A percentile compares a stretch with the other conserved stretches of the same genome.
Evolutionary conservation across 1,140 invertebrate species (phyloP).

Genomic region (Lucilia sericata): DNA sequence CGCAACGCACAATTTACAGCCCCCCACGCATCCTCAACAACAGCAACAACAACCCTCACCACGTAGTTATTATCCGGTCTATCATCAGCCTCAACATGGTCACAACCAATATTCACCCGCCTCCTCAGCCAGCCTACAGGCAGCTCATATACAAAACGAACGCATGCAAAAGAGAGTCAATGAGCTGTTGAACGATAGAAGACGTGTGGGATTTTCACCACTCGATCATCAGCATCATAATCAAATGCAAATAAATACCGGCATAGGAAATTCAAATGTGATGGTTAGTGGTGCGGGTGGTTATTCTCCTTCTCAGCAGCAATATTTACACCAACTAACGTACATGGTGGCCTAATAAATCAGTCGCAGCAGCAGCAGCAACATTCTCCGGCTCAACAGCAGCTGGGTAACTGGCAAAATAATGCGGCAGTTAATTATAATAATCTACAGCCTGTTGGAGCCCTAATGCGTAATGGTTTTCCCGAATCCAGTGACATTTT

Average conservation of each 20-base stretch:
- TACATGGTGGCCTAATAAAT: background rate
- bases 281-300: background rate
- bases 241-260: conserved; percentile 28
- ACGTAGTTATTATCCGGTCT: conserved; percentile 24
- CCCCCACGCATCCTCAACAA: conserved; percentile 7
- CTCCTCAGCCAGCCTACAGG: conserved; percentile 51
- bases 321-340: background rate
- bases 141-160: conserved; percentile 64
- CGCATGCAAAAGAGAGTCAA: conserved; percentile 64
- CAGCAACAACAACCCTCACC: conserved; percentile 41
- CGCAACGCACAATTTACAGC: conserved; percentile 22
- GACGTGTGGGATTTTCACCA: conserved; percentile 63
- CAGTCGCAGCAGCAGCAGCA: conserved; percentile 44
- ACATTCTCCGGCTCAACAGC: background rate
- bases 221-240: conserved; percentile 55
- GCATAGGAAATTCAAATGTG: background rate
- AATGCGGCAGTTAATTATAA: conserved; percentile 47
- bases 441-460: conserved; percentile 34
- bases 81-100: conserved; percentile 13
- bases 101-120: conserved; percentile 58
- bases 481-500: conserved; percentile 49
- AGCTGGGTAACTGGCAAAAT: background rate
- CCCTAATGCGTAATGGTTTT: conserved; percentile 33
- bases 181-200: conserved; percentile 59
- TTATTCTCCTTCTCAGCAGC: conserved; percentile 29